Percentiles rank a stretch among this genome's conserved stretches.
These are phyloP conservation scores for Pseudoips prasinana DNA, from an alignment of 2,888 invertebrate genomes.

Conservation along the genomic window DNA sequence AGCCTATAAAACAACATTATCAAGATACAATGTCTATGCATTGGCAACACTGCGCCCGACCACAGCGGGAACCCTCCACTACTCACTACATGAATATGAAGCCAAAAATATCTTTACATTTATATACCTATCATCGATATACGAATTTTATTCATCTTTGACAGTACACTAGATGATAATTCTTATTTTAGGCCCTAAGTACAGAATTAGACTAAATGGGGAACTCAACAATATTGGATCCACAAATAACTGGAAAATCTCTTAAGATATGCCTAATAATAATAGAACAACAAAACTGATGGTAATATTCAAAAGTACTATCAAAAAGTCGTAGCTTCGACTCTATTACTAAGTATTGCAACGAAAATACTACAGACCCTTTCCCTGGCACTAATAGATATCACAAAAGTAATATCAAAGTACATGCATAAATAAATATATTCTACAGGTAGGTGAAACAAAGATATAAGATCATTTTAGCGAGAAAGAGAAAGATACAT, in stretches of 20 bases:
- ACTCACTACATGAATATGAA: slow-evolving; percentile 58
- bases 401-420: slow-evolving; percentile 47
- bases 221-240: slow-evolving; percentile 45
- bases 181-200: slow-evolving; percentile 69
- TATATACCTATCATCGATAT: slow-evolving; percentile 55
- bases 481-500: slow-evolving; percentile 19
- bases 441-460: slow-evolving; percentile 17
- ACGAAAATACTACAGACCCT: slow-evolving; percentile 34
- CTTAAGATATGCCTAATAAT: slow-evolving; percentile 44
- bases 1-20: slow-evolving; percentile 72
- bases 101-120: slow-evolving; percentile 67
- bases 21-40: slow-evolving; percentile 50
- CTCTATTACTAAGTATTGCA: slow-evolving; percentile 37
- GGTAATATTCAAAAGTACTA: slow-evolving; percentile 37
- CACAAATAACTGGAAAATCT: slow-evolving; percentile 45
- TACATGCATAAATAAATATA: slow-evolving; percentile 32
- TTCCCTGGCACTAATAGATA: slow-evolving; percentile 43
- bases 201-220: slow-evolving; percentile 54
- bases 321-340: slow-evolving; percentile 27
- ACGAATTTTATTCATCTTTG: slow-evolving; percentile 55
- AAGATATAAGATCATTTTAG: slow-evolving; percentile 31
- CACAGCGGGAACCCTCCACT: slow-evolving; percentile 33
- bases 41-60: slow-evolving; percentile 40
- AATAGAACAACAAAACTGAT: slow-evolving; percentile 50
- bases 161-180: slow-evolving; percentile 47